Base-by-base conservation (phyloP, 1,140 invertebrate species). In the Penaeus vannamei region DNA sequence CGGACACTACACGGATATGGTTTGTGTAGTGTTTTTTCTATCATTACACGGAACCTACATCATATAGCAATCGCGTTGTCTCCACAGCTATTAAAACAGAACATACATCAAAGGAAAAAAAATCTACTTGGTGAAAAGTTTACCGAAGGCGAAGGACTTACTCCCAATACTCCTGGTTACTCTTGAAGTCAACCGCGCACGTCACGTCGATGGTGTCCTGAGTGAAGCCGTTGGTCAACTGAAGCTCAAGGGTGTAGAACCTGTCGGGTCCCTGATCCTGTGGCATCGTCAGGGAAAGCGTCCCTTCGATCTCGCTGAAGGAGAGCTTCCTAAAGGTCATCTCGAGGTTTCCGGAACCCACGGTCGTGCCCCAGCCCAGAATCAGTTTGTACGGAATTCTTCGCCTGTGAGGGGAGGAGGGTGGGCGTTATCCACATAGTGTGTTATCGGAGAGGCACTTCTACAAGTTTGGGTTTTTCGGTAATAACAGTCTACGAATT, bases 161-260 rank as follows among this genome's bases (percentile, higher is more conserved):
- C 90, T 91, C 87, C 86, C 83, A 89, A 46, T 91, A 85, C 8
- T 80, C 86, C 42, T 82, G 64, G 42, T 89, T 91, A 77, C 90
- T 91, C 61, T 69, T 91, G 53, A 89, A 76, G 42, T 91, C 83
- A 0, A 89, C 53, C 36, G 82, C 82, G 7, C 66, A 79, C 26
- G 60, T 79, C 19, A 91, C 84, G 64, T 91, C 90, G 42, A 91
- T 89, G 53, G 72, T 83, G 42, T 91, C 87, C 32, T 86, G 64
- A 0, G 90, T 64, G 14, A 84, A 87, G 46, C 72, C 53, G 42
- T 86, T 91, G 61, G 61, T 86, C 22, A 91, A 84, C 53, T 86
- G 36, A 17, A 91, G 84, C 23, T 88, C 83, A 32, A 91, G 64
- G 5, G n/a, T 64, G 42, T 89, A 91, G 79, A 62, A 83, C 23